These are phyloP conservation scores for Caenorhabditis afra DNA, from an alignment of 2,888 invertebrate genomes.

Conservation along the genomic window DNA sequence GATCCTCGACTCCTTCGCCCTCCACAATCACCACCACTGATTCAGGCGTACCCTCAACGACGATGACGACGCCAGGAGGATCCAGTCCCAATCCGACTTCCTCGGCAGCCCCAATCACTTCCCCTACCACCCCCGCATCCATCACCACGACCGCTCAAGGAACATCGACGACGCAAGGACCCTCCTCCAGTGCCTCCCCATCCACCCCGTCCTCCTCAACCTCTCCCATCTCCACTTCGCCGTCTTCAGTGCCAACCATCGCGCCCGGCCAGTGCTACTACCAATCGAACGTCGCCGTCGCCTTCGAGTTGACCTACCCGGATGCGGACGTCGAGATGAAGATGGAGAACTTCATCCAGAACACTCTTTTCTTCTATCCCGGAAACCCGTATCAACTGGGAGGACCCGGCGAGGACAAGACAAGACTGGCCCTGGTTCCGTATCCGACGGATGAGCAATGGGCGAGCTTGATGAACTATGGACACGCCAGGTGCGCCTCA, in stretches of 20 bases:
- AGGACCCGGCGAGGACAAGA: background rate
- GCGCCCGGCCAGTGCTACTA: slow-evolving; percentile 40
- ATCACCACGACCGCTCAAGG: too few species aligned
- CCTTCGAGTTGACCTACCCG: slow-evolving; percentile 16
- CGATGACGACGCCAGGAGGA: slow-evolving; percentile 1
- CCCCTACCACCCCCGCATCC: too few species aligned
- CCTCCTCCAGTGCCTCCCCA: too few species aligned
- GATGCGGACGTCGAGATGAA: background rate
- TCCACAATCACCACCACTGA: background rate
- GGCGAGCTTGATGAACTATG: slow-evolving; percentile 18
- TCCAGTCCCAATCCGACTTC: background rate
- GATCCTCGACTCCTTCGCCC: background rate
- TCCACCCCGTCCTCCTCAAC: too few species aligned
- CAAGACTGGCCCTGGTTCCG: slow-evolving; percentile 31
- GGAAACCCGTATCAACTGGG: slow-evolving; percentile 32
- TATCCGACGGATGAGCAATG: slow-evolving; percentile 4
- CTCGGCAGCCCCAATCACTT: background rate
- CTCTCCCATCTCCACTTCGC: background rate
- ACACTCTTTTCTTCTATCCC: slow-evolving; percentile 26
- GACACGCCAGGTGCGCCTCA: slow-evolving; percentile 14
- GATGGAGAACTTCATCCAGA: slow-evolving; percentile 37
- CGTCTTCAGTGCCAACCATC: slow-evolving; percentile 17
- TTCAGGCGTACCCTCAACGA: background rate
- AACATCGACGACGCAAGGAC: too few species aligned
- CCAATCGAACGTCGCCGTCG: slow-evolving; percentile 45